These are phyloP conservation scores for Micromussa lordhowensis DNA, from an alignment of 92 coral and sea anemone species.

Conservation along the genomic window DNA sequence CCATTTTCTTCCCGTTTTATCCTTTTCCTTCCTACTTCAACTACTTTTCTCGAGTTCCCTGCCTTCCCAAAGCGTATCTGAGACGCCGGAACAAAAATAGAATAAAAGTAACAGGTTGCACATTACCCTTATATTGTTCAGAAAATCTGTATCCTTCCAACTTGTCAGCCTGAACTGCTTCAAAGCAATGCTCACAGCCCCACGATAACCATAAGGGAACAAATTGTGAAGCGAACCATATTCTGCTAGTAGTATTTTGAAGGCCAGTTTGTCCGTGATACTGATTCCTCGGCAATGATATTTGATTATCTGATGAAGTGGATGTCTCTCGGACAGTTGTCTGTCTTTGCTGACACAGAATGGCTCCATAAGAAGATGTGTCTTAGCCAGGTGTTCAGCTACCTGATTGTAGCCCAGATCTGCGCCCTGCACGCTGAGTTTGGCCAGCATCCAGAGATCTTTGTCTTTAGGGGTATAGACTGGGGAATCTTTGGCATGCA, in stretches of 20 bases:
- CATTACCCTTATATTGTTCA: conserved; percentile 43
- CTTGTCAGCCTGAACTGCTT: conserved; percentile 14
- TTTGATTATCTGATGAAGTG: conserved; percentile 63
- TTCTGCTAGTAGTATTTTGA: not conserved
- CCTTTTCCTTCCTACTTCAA: no score
- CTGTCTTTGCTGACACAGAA: conserved; percentile 72
- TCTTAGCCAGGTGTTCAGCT: conserved; percentile 69
- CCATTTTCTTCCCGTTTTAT: no score
- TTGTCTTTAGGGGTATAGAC: conserved; percentile 60
- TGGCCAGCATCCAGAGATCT: conserved; percentile 69
- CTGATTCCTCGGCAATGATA: conserved; percentile 72
- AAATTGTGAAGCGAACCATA: conserved; percentile 13
- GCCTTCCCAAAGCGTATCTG: no score
- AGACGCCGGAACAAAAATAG: no score
- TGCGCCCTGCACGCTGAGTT: conserved; percentile 59
- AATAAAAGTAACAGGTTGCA: not conserved
- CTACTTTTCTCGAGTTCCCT: no score
- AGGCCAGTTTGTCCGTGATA: conserved; percentile 56
- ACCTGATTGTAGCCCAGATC: conserved; percentile 60
- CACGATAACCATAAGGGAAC: conserved; percentile 52
- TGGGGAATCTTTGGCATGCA: conserved; percentile 47
- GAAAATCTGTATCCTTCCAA: conserved; percentile 62
- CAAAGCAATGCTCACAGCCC: conserved; percentile 41
- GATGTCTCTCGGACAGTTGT: conserved; percentile 61
- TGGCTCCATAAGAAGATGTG: conserved; percentile 68